Evolutionary conservation across 2,797 vertebrate species (phyloP), one percentile per base, ranked within the genome.

Genomic region (Coilia nasus): DNA sequence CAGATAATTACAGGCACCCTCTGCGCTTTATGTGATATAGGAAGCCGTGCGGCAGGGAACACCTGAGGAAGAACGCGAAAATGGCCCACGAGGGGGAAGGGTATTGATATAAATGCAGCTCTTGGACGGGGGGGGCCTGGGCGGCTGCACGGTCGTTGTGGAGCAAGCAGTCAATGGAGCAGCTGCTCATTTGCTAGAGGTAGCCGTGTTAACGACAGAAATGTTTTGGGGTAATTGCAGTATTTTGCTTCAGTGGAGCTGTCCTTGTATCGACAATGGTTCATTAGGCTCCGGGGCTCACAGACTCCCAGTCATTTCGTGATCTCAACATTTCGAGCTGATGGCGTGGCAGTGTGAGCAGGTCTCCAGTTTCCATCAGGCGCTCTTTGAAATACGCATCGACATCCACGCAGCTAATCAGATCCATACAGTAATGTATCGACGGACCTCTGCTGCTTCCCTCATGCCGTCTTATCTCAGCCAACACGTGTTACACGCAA

Each of bases 171-270:
- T 89, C 85, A 78, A 84, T 87, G 80, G 83, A 86, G 81, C 75
- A 80, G 81, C 28, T 14, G 83, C 83, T 84, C 81, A 50, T 90
- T 88, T 89, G 87, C 86, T 80, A 87, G 75, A 89, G 90, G 88
- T 86, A 88, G 83, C 56, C 41, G 83, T 21, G 82, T 90, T 92
- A 93, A 91, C 90, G 88, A 90, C 85, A 83, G 84, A 64, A 86
- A 87, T 88, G 90, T 90, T 90, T 92, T 87, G 88, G 87, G 90
- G 88, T 91, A 92, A 92, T 90, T 91, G 87, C 81, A 82, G 87
- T 84, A 85, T 89, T 89, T 92, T 85, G 85, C 87, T 87, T 92
- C 88, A 88, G 86, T 86, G 83, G 89, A 82, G 57, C 87, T 46
- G 86, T 56, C 82, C 67, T 88, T 88, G 87, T 87, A 86, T 86